Conservation (phyloP, 2,888 invertebrate species). For the Catocala nupta region DNA sequence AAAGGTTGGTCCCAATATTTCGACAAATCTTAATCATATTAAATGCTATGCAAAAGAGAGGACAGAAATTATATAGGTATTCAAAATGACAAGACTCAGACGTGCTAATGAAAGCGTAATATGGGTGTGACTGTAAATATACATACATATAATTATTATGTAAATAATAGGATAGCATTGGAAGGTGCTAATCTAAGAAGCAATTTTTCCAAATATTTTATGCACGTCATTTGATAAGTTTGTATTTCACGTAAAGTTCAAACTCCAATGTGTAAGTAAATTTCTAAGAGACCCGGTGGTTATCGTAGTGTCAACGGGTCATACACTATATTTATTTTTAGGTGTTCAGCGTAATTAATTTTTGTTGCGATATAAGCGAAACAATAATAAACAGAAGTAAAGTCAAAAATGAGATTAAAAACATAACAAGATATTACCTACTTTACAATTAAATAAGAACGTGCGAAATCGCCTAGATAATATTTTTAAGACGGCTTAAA, state of each 20-base stretch:
- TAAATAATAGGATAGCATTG: neutral
- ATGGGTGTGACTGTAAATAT: neutral
- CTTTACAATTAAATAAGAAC: neutral
- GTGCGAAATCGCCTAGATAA: neutral
- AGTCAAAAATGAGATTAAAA: slow-evolving; percentile 11
- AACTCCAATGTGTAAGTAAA: neutral
- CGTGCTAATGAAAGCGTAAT: neutral
- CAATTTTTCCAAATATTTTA: neutral
- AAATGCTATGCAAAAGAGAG: neutral
- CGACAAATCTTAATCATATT: neutral
- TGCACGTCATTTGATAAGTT: neutral
- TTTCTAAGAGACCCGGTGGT: neutral
- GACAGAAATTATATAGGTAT: neutral
- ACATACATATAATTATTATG: neutral
- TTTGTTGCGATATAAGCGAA: too few species aligned
- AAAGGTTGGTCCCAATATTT: slow-evolving; percentile 36
- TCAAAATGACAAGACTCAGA: neutral
- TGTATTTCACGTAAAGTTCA: neutral
- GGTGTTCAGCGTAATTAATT: too few species aligned
- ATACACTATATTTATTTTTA: too few species aligned
- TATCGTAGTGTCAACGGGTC: neutral
- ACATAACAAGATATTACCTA: slow-evolving; percentile 5
- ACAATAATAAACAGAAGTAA: neutral
- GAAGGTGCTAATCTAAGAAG: neutral
- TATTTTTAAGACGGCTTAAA: neutral